phyloP scores from a whole-genome alignment of 1,140 invertebrate genomes.

The Platyscapa corneri region DNA sequence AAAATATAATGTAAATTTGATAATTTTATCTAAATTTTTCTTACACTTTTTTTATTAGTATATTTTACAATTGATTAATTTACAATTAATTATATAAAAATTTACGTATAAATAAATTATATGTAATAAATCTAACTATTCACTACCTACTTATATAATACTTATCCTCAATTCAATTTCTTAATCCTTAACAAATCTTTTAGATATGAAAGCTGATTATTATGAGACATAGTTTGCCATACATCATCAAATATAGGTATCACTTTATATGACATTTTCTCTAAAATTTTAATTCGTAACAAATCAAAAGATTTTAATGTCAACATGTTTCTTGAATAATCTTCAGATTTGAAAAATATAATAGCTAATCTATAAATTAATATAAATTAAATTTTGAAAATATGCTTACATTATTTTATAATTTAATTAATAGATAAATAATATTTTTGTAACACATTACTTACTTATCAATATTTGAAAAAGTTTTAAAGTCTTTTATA shows the following conservation, averaged over 20 bases:
- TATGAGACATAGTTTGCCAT: background rate
- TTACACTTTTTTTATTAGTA: too few relatives aligned
- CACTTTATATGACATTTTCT: slow-evolving; percentile 41
- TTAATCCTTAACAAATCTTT: background rate
- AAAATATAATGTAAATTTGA: too few relatives aligned
- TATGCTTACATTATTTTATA: background rate
- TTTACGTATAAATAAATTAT: too few relatives aligned
- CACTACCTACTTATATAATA: too few relatives aligned
- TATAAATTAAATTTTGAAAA: background rate
- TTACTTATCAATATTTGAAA: slow-evolving; percentile 53
- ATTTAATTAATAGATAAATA: background rate
- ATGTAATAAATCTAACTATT: too few relatives aligned
- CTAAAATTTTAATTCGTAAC: slow-evolving; percentile 9
- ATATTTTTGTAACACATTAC: background rate
- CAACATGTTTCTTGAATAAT: background rate
- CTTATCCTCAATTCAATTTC: too few relatives aligned
- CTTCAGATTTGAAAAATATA: background rate
- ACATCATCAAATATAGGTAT: background rate
- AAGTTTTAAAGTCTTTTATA: slow-evolving; percentile 33
- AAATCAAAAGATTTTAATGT: background rate
- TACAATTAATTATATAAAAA: too few relatives aligned
- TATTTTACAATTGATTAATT: too few relatives aligned
- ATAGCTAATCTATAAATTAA: slow-evolving; percentile 39
- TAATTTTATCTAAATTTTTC: too few relatives aligned
- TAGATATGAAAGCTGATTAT: slow-evolving; percentile 19